Evolutionary conservation across 2,113 vertebrate species (phyloP), one percentile per base, ranked within the genome.

Genomic region (Corvus moneduloides): DNA sequence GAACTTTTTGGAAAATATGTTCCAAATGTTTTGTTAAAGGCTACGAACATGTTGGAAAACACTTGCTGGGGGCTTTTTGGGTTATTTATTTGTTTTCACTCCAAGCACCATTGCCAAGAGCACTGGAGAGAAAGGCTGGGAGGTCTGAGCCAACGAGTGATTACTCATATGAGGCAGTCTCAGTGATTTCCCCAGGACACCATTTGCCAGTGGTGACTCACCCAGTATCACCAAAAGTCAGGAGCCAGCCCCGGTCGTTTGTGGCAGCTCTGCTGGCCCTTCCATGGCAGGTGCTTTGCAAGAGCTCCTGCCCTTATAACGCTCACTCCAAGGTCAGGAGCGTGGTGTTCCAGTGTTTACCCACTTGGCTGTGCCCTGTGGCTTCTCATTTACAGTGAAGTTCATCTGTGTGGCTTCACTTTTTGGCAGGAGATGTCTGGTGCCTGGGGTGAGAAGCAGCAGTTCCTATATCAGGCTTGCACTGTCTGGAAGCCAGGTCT

Each of bases 11-110:
- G 90, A 96, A 97, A 96, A 82, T 76, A 95, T 6, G 27, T 61
- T 97, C 93, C 89, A 97, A 94, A 83, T 87, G 94, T 88, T 97
- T 90, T 92, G 87, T 95, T 91, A 94, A 96, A 93, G 46, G 55
- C 49, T 89, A 90, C 3, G 1, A 93, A 91, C 84, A 74, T 22
- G 3, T 61, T 89, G 59, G 91, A 96, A 85, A 95, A 95, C 83
- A 93, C 88, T 82, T 77, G 43, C 59, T 82, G 58, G 80, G 75
- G 79, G 48, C 5, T 0, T 39, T 48, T 18, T 32, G 19, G 5
- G 77, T 87, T 84, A 32, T 94, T 93, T 81, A 39, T 93, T 88
- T 82, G 59, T 81, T 96, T 96, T 93, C n/a, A 43, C 49, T 95
- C 90, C 18, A 41, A 92, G 74, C 54, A 58, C 14, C 61, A 89